Conservation (phyloP, 2,113 vertebrate genomes). For the Xenus cinereus region DNA sequence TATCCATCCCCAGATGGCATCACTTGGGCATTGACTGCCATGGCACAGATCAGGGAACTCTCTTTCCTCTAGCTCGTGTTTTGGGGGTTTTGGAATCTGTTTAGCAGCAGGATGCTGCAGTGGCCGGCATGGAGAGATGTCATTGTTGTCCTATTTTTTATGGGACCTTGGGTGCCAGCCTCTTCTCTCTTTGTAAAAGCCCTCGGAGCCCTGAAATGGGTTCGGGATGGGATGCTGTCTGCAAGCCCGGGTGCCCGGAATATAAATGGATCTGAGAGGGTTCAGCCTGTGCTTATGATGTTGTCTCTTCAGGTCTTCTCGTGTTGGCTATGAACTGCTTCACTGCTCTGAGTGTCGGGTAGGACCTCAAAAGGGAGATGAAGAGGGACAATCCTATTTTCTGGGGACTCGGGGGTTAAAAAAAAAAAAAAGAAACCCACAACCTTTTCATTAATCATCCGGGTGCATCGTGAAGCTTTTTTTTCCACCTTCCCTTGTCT, state of each 20-base stretch:
- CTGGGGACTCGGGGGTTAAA: not conserved
- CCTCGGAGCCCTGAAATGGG: not conserved
- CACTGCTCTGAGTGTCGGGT: not conserved
- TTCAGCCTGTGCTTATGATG: not conserved
- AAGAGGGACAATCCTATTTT: not conserved
- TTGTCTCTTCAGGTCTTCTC: not conserved
- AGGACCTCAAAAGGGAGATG: not conserved
- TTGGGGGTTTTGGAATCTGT: not conserved
- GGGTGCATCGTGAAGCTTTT: accelerated
- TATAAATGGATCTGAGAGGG: not conserved
- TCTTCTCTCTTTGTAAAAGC: not conserved
- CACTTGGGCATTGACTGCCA: accelerated
- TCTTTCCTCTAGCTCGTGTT: not conserved
- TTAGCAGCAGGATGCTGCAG: not conserved
- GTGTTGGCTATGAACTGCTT: not conserved
- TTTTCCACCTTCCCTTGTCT: slow-evolving; percentile 12
- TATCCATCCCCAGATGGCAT: not conserved
- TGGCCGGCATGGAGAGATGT: not conserved
- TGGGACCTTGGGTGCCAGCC: not conserved
- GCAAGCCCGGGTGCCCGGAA: not conserved
- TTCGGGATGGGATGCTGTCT: not conserved
- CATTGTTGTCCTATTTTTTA: not conserved
- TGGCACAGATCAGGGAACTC: accelerated
- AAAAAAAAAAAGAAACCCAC: not conserved
- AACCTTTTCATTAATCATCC: not conserved